These are phyloP conservation scores for Serripes groenlandicus DNA, from an alignment of 2,888 invertebrate genomes.

Conservation along the genomic window DNA sequence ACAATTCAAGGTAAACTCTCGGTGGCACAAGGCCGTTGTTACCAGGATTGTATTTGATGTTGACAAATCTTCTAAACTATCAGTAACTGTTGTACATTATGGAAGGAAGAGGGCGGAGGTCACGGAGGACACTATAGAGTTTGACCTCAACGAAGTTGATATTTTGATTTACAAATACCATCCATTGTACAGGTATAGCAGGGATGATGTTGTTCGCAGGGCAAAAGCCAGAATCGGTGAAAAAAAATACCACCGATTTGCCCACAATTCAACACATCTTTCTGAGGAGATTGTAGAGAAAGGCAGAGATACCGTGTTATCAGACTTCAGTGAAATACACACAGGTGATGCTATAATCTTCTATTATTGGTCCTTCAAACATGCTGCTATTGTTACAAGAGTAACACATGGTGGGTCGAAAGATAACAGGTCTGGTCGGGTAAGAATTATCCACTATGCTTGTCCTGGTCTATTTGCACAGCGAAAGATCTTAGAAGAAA, in stretches of 20 bases:
- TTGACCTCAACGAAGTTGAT: conserved; percentile 42
- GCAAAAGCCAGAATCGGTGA: conserved; percentile 31
- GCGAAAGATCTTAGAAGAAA: conserved; percentile 35
- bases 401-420: conserved; percentile 13
- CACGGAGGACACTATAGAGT: conserved; percentile 29
- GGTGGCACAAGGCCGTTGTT: conserved; percentile 32
- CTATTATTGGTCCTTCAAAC: conserved; percentile 39
- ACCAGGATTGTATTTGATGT: conserved; percentile 16
- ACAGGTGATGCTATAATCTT: conserved; percentile 39
- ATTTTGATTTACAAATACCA: conserved; percentile 41
- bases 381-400: conserved; percentile 32
- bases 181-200: conserved; percentile 22
- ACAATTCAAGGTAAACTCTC: conserved; percentile 12
- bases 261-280: conserved; percentile 31
- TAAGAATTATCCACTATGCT: conserved; percentile 42
- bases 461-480: conserved; percentile 9
- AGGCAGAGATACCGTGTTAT: conserved; percentile 13
- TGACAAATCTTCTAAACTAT: conserved; percentile 9
- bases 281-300: conserved; percentile 25
- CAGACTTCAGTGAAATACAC: conserved; percentile 8
- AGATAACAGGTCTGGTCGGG: background rate
- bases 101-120: conserved; percentile 12
- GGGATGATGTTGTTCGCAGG: conserved; percentile 18
- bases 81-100: conserved; percentile 32
- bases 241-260: conserved; percentile 12